phyloP scores from a whole-genome alignment of 2,797 vertebrate genomes.

The Pelochelys cantorii region DNA sequence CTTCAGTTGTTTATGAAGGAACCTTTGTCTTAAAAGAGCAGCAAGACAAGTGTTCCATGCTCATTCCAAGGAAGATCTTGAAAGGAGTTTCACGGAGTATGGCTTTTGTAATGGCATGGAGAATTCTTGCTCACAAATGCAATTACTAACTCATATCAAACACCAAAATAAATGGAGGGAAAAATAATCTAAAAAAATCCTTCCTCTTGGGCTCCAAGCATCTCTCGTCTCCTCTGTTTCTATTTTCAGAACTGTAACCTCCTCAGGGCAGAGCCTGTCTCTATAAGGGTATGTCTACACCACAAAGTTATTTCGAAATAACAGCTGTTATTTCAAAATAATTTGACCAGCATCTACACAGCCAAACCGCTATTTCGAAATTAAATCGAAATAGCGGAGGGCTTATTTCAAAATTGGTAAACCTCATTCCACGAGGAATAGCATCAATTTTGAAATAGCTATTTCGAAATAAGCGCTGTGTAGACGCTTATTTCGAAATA shows the following conservation, averaged over 20 bases:
- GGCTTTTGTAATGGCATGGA: neutral
- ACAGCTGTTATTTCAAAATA: too few species aligned
- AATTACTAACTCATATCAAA: neutral
- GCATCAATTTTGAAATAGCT: too few species aligned
- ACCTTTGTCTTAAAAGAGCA: neutral
- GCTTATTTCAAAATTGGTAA: too few species aligned
- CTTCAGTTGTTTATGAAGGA: neutral
- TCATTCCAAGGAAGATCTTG: neutral
- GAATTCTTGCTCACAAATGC: neutral
- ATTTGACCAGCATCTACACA: too few species aligned
- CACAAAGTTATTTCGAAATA: too few species aligned
- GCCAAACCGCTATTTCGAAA: too few species aligned
- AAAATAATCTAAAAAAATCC: neutral
- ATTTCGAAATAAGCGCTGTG: too few species aligned
- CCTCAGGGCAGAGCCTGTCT: too few species aligned
- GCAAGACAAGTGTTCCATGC: neutral
- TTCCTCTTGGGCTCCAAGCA: neutral
- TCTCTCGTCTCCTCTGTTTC: neutral
- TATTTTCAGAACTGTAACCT: neutral
- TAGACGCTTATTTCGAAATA: too few species aligned
- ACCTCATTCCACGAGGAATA: too few species aligned
- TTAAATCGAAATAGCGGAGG: too few species aligned
- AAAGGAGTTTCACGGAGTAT: neutral
- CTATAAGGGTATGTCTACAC: fast-evolving
- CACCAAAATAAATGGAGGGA: neutral